phyloP scores from a whole-genome alignment of 2,113 vertebrate species.

The Tor tambroides region DNA sequence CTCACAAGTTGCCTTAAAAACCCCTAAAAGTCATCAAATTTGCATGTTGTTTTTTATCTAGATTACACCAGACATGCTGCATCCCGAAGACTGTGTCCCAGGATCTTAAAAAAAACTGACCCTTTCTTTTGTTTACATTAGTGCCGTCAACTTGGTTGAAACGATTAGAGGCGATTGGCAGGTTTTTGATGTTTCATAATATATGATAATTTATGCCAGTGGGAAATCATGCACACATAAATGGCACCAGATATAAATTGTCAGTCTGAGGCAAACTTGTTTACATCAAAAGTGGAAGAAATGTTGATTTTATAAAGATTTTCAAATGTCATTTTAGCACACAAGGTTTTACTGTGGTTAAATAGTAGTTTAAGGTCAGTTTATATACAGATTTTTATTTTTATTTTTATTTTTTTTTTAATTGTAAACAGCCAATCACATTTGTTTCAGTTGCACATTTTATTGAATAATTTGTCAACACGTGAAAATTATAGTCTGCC shows the following conservation, averaged over 20 bases:
- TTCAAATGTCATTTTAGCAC: background rate
- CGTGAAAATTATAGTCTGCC: background rate
- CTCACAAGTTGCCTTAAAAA: constrained; percentile 20
- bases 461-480: constrained; percentile 26
- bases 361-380: background rate
- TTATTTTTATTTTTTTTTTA: background rate
- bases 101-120: constrained; percentile 28
- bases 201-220: constrained; percentile 61
- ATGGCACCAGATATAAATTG: constrained; percentile 48
- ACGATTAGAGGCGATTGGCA: constrained; percentile 48
- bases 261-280: constrained; percentile 25
- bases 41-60: background rate
- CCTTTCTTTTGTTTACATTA: constrained; percentile 44
- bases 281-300: constrained; percentile 11
- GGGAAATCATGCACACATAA: constrained; percentile 52
- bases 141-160: constrained; percentile 12
- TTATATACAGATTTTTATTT: background rate
- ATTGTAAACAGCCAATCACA: background rate
- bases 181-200: constrained; percentile 55
- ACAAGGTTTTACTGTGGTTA: background rate
- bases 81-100: constrained; percentile 25
- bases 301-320: background rate
- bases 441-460: constrained; percentile 8
- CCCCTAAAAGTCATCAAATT: constrained; percentile 22
- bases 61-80: constrained; percentile 49